These are phyloP conservation scores for Epistrophe eligans DNA, from an alignment of 2,888 invertebrate genomes.

Conservation along the genomic window DNA sequence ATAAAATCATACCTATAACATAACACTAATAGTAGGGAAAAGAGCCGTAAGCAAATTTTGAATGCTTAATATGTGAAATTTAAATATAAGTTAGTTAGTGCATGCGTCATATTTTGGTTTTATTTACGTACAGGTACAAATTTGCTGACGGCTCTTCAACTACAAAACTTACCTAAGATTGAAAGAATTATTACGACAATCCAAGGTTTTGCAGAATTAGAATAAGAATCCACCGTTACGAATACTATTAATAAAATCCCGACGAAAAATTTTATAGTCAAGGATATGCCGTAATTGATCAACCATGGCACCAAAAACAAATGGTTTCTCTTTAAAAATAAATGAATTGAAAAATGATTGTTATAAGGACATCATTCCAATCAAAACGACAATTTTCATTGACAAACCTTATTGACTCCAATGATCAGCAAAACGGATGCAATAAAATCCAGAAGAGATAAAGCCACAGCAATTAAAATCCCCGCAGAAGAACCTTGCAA, in stretches of 20 bases:
- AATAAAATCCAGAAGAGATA: slow-evolving; percentile 18
- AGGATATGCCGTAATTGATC: slow-evolving; percentile 31
- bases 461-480: not conserved
- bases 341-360: not conserved
- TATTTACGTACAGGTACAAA: too few relatives aligned
- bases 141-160: too few relatives aligned
- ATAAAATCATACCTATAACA: too few relatives aligned
- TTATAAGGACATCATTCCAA: not conserved
- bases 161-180: slow-evolving; percentile 23
- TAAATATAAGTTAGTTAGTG: too few relatives aligned
- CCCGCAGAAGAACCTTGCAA: not conserved
- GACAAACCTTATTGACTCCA: slow-evolving; percentile 31
- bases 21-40: too few relatives aligned
- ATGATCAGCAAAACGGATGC: slow-evolving; percentile 17
- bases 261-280: not conserved
- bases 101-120: too few relatives aligned
- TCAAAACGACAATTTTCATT: not conserved
- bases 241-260: not conserved
- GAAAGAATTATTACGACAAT: not conserved
- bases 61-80: too few relatives aligned
- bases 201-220: not conserved
- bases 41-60: too few relatives aligned
- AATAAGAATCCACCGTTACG: not conserved
- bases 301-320: slow-evolving; percentile 51
- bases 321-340: slow-evolving; percentile 30